phyloP scores from a whole-genome alignment of 30 jellyfish, hydroid and myxozoan species.

The Chrysaora quinquecirrha region DNA sequence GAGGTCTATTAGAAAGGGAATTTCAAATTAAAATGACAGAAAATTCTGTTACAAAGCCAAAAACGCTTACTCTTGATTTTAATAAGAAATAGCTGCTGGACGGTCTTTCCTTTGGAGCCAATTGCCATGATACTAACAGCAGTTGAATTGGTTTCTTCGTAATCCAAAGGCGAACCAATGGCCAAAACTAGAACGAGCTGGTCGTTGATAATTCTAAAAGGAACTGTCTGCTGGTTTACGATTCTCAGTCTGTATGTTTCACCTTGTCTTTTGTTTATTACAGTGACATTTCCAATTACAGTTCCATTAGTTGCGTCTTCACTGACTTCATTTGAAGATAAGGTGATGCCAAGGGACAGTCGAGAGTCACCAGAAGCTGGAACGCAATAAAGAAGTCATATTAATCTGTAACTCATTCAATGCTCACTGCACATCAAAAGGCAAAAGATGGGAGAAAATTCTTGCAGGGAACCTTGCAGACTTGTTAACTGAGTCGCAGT shows the following conservation, averaged over 20 bases:
- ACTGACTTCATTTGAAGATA: slow-evolving; percentile 41
- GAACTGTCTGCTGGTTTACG: slow-evolving; percentile 18
- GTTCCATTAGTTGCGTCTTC: slow-evolving; percentile 73
- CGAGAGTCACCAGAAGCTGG: slow-evolving; percentile 63
- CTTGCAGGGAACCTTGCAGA: neutral
- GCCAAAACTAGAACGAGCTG: slow-evolving; percentile 63
- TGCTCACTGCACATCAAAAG: neutral
- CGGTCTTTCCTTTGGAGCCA: slow-evolving; percentile 53
- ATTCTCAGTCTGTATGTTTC: slow-evolving; percentile 31
- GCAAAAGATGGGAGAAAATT: neutral
- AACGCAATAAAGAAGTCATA: neutral
- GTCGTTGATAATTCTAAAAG: slow-evolving; percentile 42
- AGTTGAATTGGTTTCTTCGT: slow-evolving; percentile 57
- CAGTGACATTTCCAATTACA: slow-evolving; percentile 29
- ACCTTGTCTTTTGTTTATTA: slow-evolving; percentile 39
- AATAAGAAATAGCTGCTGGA: slow-evolving; percentile 28
- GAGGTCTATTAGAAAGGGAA: too few species aligned
- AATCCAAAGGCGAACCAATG: slow-evolving; percentile 54
- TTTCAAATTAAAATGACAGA: too few species aligned
- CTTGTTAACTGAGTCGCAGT: too few species aligned
- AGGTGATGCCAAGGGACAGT: slow-evolving; percentile 30
- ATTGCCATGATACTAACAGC: slow-evolving; percentile 39
- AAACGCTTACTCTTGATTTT: slow-evolving; percentile 47
- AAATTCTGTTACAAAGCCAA: too few species aligned
- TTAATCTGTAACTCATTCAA: neutral